Conservation (phyloP, 2,888 invertebrate species). For the Strigamia crassipes region DNA sequence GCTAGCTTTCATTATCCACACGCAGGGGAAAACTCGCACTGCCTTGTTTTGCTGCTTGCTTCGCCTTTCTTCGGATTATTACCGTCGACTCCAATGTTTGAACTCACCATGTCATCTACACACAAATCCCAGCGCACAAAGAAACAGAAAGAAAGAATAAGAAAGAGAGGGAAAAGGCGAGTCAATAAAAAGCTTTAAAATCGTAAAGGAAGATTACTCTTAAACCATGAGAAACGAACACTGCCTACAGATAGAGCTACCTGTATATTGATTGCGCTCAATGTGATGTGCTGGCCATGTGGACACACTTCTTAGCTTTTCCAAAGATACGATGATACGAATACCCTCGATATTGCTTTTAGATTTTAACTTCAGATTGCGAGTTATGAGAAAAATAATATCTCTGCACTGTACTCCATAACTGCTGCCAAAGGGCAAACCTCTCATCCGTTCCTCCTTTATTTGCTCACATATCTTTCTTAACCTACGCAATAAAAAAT, state of each 20-base stretch:
- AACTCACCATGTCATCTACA: conserved; percentile 38
- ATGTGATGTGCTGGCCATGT: conserved; percentile 19
- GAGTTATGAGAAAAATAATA: conserved; percentile 25
- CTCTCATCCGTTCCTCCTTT: conserved; percentile 4
- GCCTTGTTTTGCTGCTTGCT: conserved; percentile 22
- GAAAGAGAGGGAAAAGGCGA: background rate
- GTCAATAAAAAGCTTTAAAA: conserved; percentile 38
- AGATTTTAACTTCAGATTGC: conserved; percentile 37
- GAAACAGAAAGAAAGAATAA: background rate
- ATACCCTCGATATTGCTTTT: conserved; percentile 13
- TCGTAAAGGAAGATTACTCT: conserved; percentile 37
- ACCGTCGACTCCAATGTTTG: conserved; percentile 28
- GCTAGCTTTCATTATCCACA: conserved; percentile 36
- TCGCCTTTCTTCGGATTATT: conserved; percentile 18
- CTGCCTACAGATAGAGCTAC: conserved; percentile 40
- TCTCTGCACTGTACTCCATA: background rate
- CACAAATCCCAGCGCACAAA: conserved; percentile 38
- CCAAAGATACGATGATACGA: background rate
- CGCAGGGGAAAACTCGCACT: conserved; percentile 21
- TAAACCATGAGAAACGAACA: conserved; percentile 28
- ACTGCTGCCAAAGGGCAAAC: background rate
- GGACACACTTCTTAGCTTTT: conserved; percentile 9
- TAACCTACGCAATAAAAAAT: background rate
- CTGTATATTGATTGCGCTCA: conserved; percentile 33
- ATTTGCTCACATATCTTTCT: background rate